Evolutionary conservation across 2,888 invertebrate species (phyloP).

Genomic region (Drosophila putrida): DNA sequence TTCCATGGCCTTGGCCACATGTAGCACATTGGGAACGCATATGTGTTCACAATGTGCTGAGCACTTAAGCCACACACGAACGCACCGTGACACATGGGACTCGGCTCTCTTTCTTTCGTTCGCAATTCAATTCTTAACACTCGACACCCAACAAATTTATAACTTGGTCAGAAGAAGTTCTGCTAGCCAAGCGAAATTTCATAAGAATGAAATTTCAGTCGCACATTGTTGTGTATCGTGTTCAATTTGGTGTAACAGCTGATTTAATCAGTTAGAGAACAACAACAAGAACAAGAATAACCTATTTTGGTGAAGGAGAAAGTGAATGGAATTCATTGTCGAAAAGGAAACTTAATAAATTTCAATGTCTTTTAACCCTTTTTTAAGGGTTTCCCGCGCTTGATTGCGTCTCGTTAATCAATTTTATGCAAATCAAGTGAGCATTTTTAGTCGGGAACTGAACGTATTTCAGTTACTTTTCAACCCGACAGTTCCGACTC

Average conservation of each 20-base stretch:
- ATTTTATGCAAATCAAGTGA: slow-evolving; percentile 61
- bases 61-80: slow-evolving; percentile 56
- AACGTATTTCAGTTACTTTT: slow-evolving; percentile 1
- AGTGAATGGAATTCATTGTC: slow-evolving; percentile 14
- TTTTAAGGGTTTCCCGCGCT: slow-evolving; percentile 25
- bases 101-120: slow-evolving; percentile 5
- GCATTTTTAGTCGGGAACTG: slow-evolving; percentile 18
- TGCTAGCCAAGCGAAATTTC: slow-evolving; percentile 41
- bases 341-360: slow-evolving; percentile 44
- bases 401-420: slow-evolving; percentile 56
- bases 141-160: slow-evolving; percentile 42
- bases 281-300: background rate
- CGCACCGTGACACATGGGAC: slow-evolving; percentile 59
- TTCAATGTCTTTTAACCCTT: slow-evolving; percentile 32
- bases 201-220: slow-evolving; percentile 55
- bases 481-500: background rate
- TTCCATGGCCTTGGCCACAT: slow-evolving; percentile 44
- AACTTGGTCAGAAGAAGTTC: slow-evolving; percentile 23
- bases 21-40: slow-evolving; percentile 50
- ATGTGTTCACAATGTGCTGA: slow-evolving; percentile 44
- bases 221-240: slow-evolving; percentile 20
- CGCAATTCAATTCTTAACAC: slow-evolving; percentile 48
- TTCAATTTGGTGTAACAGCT: slow-evolving; percentile 58
- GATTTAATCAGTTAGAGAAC: slow-evolving; percentile 48
- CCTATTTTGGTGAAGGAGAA: background rate